Evolutionary conservation across 2,797 vertebrate species (phyloP).

Genomic region (Characodon lateralis): DNA sequence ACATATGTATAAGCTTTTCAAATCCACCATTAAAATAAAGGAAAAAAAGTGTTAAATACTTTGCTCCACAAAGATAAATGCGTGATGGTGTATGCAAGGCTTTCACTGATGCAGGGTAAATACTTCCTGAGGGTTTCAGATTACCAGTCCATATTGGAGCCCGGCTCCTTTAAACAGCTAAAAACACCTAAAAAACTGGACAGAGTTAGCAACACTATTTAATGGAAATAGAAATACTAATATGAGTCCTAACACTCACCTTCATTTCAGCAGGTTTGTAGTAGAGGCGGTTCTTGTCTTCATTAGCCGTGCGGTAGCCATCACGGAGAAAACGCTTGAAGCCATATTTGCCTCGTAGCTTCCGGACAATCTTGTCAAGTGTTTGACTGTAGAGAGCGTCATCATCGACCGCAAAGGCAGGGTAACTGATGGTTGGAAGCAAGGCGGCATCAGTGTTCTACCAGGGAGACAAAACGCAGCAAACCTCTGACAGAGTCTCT

Average conservation of each 20-base stretch:
- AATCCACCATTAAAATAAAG: neutral
- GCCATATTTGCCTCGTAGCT: conserved; percentile 92
- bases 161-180: too few species aligned
- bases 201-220: neutral
- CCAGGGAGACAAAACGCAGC: neutral
- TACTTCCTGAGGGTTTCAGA: neutral
- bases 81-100: neutral
- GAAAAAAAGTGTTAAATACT: too few species aligned
- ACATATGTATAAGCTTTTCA: neutral
- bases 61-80: neutral
- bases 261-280: conserved; percentile 99
- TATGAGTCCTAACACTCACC: conserved; percentile 71
- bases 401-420: conserved; percentile 96
- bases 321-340: conserved; percentile 96
- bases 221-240: neutral
- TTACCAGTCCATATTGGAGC: neutral
- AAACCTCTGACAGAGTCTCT: neutral
- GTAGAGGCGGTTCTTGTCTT: conserved; percentile 89
- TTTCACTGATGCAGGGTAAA: neutral
- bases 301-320: conserved; percentile 91
- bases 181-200: too few species aligned
- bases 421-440: conserved; percentile 95
- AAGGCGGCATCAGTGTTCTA: conserved; percentile 97
- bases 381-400: conserved; percentile 93
- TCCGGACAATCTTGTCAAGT: conserved; percentile 93